phyloP scores from a whole-genome alignment of 1,140 invertebrate genomes.

The Limonius californicus region DNA sequence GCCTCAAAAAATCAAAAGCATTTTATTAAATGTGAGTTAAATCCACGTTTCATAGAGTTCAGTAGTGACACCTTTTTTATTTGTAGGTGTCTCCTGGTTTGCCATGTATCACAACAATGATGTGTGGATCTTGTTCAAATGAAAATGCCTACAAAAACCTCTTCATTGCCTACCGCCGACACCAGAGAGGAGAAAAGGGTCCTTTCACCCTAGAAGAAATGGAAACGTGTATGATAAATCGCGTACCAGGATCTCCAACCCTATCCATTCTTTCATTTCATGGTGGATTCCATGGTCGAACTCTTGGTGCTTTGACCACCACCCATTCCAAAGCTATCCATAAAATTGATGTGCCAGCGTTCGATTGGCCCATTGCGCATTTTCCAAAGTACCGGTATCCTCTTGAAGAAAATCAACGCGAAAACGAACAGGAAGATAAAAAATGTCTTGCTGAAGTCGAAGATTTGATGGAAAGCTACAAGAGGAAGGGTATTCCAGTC shows the following conservation, averaged over 20 bases:
- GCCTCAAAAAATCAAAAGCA: conserved; percentile 67
- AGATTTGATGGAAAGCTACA: conserved; percentile 73
- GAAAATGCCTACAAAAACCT: conserved; percentile 94
- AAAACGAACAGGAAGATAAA: conserved; percentile 81
- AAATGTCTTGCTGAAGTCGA: conserved; percentile 64
- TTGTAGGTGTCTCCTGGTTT: conserved; percentile 58
- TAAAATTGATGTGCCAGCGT: conserved; percentile 92
- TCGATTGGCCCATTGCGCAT: conserved; percentile 61
- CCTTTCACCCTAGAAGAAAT: conserved; percentile 76
- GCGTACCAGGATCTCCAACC: conserved; percentile 77
- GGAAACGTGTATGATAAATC: conserved; percentile 78
- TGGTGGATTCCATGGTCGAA: conserved; percentile 82
- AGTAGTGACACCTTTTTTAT: background rate
- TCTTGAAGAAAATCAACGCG: conserved; percentile 71
- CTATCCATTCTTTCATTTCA: conserved; percentile 88
- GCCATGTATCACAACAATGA: conserved; percentile 87
- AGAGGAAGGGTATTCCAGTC: conserved; percentile 74
- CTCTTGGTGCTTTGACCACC: conserved; percentile 77
- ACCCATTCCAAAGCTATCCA: conserved; percentile 96
- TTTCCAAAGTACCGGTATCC: conserved; percentile 94
- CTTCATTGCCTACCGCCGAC: conserved; percentile 64
- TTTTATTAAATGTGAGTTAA: conserved; percentile 70
- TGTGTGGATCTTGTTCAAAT: conserved; percentile 95
- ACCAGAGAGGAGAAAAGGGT: conserved; percentile 62
- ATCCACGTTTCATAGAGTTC: no score